Evolutionary conservation across 2,113 vertebrate genomes (phyloP).

Genomic region (Ranitomeya imitator): DNA sequence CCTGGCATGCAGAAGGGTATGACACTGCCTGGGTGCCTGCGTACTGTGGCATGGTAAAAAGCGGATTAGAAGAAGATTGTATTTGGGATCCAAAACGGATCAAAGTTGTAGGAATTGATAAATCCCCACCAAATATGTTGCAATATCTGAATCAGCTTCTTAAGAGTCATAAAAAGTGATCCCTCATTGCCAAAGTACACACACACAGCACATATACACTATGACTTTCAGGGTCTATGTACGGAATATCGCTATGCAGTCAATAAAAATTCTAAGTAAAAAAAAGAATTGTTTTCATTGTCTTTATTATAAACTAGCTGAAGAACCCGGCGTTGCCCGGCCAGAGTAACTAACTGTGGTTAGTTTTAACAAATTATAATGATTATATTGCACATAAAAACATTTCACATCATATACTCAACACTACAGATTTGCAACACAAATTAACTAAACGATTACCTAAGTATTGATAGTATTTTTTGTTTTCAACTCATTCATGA

Average conservation of each 20-base stretch:
- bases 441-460: too few species aligned
- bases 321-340: too few species aligned
- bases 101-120: neutral
- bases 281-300: too few species aligned
- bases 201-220: neutral
- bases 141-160: neutral
- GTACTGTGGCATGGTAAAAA: conserved; percentile 9
- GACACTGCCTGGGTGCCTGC: conserved; percentile 50
- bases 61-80: conserved; percentile 17
- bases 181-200: neutral
- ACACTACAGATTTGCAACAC: too few species aligned
- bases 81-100: conserved; percentile 12
- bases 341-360: too few species aligned
- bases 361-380: too few species aligned
- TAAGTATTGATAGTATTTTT: too few species aligned
- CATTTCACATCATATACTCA: too few species aligned
- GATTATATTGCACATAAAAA: too few species aligned
- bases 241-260: neutral
- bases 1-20: conserved; percentile 44
- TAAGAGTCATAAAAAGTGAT: neutral
- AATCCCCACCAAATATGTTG: neutral
- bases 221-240: neutral
- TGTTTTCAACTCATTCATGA: too few species aligned
- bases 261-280: too few species aligned
- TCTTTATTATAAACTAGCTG: too few species aligned